Evolutionary conservation across 2,113 vertebrate genomes (phyloP).

Genomic region (Cyrtonyx montezumae): DNA sequence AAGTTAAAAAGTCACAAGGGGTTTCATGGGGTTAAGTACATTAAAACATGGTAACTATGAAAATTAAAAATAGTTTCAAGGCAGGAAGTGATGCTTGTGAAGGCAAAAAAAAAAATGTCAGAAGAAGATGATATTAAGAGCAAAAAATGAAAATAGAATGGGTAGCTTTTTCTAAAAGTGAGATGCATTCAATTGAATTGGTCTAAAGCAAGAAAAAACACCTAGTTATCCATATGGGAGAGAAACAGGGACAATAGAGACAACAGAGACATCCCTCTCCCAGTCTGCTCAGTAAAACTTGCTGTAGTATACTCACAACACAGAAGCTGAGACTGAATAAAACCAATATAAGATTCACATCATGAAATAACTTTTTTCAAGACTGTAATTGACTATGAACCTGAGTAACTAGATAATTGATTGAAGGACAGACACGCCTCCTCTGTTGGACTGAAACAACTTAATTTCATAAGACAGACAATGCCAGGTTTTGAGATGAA

Average conservation of each 20-base stretch:
- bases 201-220: fast-evolving
- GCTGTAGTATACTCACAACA: neutral
- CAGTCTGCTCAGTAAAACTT: neutral
- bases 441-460: neutral
- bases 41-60: neutral
- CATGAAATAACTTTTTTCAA: neutral
- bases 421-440: neutral
- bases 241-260: neutral
- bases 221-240: neutral
- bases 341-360: neutral
- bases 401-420: neutral
- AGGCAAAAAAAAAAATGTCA: neutral
- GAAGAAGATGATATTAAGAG: neutral
- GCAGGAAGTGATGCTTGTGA: neutral
- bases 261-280: neutral
- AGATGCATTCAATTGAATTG: neutral
- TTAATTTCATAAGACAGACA: neutral
- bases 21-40: neutral
- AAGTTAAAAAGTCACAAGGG: neutral
- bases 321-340: neutral
- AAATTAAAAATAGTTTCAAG: neutral
- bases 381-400: neutral
- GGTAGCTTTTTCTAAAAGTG: neutral
- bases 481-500: neutral
- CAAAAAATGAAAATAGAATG: neutral